phyloP scores from a whole-genome alignment of 2,797 vertebrate genomes.

The Poecilia wingei region DNA sequence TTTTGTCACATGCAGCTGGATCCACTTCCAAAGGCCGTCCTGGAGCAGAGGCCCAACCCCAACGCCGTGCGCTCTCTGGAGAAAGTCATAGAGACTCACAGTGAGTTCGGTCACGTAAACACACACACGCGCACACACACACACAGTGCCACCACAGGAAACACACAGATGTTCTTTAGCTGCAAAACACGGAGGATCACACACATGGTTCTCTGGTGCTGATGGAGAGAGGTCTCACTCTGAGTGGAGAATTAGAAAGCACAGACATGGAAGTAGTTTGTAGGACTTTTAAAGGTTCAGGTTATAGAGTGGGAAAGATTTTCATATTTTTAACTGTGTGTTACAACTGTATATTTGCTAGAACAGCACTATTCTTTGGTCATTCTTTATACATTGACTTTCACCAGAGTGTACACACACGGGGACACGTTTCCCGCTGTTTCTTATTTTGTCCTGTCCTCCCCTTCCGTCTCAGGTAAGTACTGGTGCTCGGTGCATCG shows the following conservation, averaged over 20 bases:
- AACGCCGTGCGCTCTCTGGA: slow-evolving; percentile 92
- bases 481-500: slow-evolving; percentile 91
- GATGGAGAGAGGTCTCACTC: not conserved
- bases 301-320: not conserved
- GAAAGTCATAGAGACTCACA: slow-evolving; percentile 91
- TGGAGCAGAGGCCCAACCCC: slow-evolving; percentile 89
- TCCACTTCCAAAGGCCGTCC: slow-evolving; percentile 87
- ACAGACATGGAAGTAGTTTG: not conserved
- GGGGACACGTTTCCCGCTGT: not conserved
- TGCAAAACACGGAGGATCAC: not conserved
- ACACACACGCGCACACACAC: not conserved
- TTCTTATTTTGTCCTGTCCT: too few relatives aligned
- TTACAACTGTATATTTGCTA: not conserved
- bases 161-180: not conserved
- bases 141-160: not conserved
- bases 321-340: too few relatives aligned
- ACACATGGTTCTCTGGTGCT: not conserved
- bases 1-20: slow-evolving; percentile 82
- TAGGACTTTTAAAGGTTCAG: not conserved
- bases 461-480: slow-evolving; percentile 80
- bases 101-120: slow-evolving; percentile 79
- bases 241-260: not conserved
- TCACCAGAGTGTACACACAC: too few relatives aligned
- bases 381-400: too few relatives aligned
- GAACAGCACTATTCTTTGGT: not conserved